A percentile compares a stretch with the other conserved stretches of the same genome.
Conservation (phyloP, 1,140 invertebrate genomes). For the Phthorimaea operculella region DNA sequence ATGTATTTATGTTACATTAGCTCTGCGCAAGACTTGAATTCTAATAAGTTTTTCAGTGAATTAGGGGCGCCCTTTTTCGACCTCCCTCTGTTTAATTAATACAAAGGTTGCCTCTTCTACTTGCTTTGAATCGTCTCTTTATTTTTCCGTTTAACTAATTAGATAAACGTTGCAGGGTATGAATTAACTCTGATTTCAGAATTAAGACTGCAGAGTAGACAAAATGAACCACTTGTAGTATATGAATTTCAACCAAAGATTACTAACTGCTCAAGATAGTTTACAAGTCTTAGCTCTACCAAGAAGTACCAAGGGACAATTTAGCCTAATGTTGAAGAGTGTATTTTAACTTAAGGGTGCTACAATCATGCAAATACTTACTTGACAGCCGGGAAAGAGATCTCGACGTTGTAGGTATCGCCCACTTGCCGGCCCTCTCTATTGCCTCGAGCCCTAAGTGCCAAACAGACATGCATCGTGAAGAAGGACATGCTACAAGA, state of each 20-base stretch:
- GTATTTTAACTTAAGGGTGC: constrained; percentile 16
- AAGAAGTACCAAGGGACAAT: background rate
- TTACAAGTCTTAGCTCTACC: background rate
- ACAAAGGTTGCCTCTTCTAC: too few relatives aligned
- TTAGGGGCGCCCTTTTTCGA: background rate
- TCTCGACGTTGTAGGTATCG: constrained; percentile 89
- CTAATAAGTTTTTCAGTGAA: background rate
- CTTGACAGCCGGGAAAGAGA: constrained; percentile 92
- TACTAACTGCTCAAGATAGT: too few relatives aligned
- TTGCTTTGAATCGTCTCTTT: too few relatives aligned
- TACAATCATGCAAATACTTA: constrained; percentile 71
- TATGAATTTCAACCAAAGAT: too few relatives aligned
- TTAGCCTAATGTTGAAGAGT: constrained; percentile 2
- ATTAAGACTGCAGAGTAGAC: too few relatives aligned
- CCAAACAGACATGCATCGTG: constrained; percentile 65
- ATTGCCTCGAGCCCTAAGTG: constrained; percentile 65
- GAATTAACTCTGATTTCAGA: too few relatives aligned
- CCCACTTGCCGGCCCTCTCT: constrained; percentile 75
- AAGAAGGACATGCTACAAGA: constrained; percentile 41
- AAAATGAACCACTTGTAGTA: too few relatives aligned
- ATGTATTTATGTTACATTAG: background rate
- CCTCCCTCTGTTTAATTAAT: too few relatives aligned
- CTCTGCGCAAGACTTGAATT: background rate
- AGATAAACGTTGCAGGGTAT: too few relatives aligned
- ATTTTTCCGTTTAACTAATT: too few relatives aligned